phyloP scores from a whole-genome alignment of 2,797 vertebrate species.

The Gymnoscopelus microlampas region DNA sequence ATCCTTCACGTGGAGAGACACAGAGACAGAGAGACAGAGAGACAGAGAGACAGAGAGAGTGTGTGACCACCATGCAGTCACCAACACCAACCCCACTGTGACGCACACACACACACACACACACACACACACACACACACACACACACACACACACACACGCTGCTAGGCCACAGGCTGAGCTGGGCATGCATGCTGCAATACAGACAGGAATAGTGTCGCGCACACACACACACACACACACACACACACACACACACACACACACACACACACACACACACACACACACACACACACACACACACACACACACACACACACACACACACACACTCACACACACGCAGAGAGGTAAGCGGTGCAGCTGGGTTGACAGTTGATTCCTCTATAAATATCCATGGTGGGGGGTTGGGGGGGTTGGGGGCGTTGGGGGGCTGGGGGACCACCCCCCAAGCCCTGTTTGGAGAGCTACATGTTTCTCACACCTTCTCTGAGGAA shows the following conservation, averaged over 20 bases:
- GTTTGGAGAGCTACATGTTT: slow-evolving; percentile 58
- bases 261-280: slow-evolving; percentile 46
- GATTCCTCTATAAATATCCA: slow-evolving; percentile 90
- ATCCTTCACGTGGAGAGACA: slow-evolving; percentile 44
- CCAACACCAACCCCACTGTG: too few species aligned
- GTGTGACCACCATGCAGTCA: too few species aligned
- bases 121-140: slow-evolving; percentile 19
- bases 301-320: slow-evolving; percentile 30
- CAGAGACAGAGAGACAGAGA: slow-evolving; percentile 44
- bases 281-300: slow-evolving; percentile 52
- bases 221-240: slow-evolving; percentile 40
- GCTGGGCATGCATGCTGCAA: slow-evolving; percentile 39
- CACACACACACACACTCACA: slow-evolving; percentile 63
- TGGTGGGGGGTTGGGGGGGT: slow-evolving; percentile 47
- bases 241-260: slow-evolving; percentile 28
- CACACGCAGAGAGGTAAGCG: slow-evolving; percentile 67
- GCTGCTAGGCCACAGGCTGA: slow-evolving; percentile 29
- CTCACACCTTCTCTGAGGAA: not conserved
- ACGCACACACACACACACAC: slow-evolving; percentile 14
- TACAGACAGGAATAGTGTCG: slow-evolving; percentile 75
- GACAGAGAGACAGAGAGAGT: slow-evolving; percentile 10
- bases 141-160: not conserved
- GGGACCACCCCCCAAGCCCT: slow-evolving; percentile 43
- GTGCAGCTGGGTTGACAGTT: slow-evolving; percentile 84
- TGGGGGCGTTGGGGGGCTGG: slow-evolving; percentile 31